Evolutionary conservation across 1,140 invertebrate species (phyloP).

Genomic region (Scaptomyza montana): DNA sequence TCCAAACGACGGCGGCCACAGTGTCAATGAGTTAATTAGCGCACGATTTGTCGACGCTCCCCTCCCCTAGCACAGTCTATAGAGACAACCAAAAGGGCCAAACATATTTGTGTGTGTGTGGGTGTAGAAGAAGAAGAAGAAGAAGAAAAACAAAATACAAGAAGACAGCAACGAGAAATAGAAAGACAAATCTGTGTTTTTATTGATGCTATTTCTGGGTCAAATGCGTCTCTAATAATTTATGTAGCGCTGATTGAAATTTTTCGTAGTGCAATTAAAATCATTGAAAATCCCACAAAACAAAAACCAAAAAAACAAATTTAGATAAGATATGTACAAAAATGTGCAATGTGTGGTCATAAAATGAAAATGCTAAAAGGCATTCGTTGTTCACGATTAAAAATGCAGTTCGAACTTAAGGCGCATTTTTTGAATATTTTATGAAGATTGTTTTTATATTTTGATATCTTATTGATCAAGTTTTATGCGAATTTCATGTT

Average conservation of each 20-base stretch:
- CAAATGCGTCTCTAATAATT: conserved; percentile 62
- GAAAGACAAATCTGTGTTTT: conserved; percentile 59
- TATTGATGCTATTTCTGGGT: conserved; percentile 75
- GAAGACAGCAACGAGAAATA: not conserved
- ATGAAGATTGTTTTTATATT: not conserved
- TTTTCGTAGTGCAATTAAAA: conserved; percentile 73
- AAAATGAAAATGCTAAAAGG: conserved; percentile 60
- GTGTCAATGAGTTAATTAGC: conserved; percentile 82
- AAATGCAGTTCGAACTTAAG: not conserved
- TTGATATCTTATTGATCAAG: not conserved
- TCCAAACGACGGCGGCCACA: conserved; percentile 45
- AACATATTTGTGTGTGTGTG: not conserved
- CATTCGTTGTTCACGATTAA: conserved; percentile 32
- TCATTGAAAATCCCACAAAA: conserved; percentile 56
- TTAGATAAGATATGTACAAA: conserved; percentile 32
- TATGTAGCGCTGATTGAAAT: conserved; percentile 75
- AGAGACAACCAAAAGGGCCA: conserved; percentile 5
- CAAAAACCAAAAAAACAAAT: conserved; percentile 45
- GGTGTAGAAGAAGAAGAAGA: conserved; percentile 27
- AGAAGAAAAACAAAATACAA: not conserved
- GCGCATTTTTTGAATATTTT: conserved; percentile 19
- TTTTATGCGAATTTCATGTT: conserved; percentile 43
- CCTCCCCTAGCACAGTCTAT: conserved; percentile 3
- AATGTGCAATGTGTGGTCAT: conserved; percentile 37
- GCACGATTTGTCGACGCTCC: conserved; percentile 65